A percentile compares a stretch with the other conserved stretches of the same genome.
Evolutionary conservation across 2,113 vertebrate species (phyloP).

Genomic region (Corythornis cristatus): DNA sequence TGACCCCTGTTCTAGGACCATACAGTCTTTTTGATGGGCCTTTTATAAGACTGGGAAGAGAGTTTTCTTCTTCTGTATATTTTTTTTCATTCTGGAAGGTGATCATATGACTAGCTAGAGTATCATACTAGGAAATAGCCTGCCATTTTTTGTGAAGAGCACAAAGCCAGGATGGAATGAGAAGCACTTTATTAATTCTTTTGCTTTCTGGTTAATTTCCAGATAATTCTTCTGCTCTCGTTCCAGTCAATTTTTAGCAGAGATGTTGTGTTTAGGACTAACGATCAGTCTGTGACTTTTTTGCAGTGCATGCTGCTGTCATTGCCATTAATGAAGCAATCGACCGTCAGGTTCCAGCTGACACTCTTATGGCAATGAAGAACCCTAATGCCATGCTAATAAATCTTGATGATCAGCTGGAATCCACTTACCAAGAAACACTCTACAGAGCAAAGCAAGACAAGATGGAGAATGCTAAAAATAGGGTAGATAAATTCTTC

Average conservation of each 20-base stretch:
- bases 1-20: neutral
- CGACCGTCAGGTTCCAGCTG: constrained; percentile 85
- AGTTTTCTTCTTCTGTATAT: neutral
- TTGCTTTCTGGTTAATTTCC: neutral
- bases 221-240: neutral
- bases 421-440: constrained; percentile 84
- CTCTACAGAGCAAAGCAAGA: constrained; percentile 90
- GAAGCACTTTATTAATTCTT: neutral
- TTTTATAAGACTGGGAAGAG: neutral
- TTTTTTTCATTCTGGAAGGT: neutral
- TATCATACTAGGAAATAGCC: neutral
- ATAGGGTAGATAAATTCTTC: constrained; percentile 80
- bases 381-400: constrained; percentile 97
- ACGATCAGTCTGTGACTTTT: neutral
- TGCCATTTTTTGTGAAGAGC: neutral
- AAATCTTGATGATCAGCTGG: constrained; percentile 79
- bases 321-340: constrained; percentile 98
- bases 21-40: neutral
- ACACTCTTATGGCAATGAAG: constrained; percentile 86
- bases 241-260: neutral
- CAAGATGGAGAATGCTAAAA: constrained; percentile 90
- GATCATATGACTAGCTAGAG: neutral
- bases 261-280: neutral
- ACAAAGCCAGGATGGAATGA: neutral
- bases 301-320: constrained; percentile 93